Evolutionary conservation across 2,888 invertebrate genomes (phyloP).

Genomic region (Notocelia uddmanniana): DNA sequence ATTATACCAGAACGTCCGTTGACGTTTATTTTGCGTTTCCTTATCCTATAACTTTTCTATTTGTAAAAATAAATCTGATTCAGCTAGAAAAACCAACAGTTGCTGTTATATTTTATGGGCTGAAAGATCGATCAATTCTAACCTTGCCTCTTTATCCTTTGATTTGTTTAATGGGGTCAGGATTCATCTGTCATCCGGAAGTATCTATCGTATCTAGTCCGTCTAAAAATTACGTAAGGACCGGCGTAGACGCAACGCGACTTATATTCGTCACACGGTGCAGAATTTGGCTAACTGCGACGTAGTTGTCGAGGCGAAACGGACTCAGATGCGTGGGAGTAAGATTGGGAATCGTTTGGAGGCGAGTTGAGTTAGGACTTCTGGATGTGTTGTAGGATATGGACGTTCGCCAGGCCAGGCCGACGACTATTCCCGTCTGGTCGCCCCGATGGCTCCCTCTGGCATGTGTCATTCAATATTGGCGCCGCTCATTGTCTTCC

Average conservation of each 20-base stretch:
- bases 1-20: conserved; percentile 55
- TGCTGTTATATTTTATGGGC: not conserved
- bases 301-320: conserved; percentile 58
- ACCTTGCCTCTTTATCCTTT: conserved; percentile 60
- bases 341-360: conserved; percentile 69
- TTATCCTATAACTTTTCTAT: conserved; percentile 40
- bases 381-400: conserved; percentile 63
- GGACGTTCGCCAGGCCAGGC: conserved; percentile 83
- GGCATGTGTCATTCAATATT: conserved; percentile 73
- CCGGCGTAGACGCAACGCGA: conserved; percentile 77
- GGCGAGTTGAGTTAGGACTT: conserved; percentile 64
- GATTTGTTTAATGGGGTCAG: conserved; percentile 65
- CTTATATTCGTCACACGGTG: conserved; percentile 73
- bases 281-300: conserved; percentile 59
- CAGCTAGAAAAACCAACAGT: conserved; percentile 18
- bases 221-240: conserved; percentile 81
- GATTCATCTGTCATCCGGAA: conserved; percentile 79
- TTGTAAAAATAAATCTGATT: conserved; percentile 34
- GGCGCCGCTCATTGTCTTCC: conserved; percentile 64
- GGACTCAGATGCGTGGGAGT: conserved; percentile 62
- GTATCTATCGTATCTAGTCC: conserved; percentile 78
- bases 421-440: conserved; percentile 84
- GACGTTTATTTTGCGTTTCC: conserved; percentile 53
- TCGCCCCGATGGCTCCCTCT: conserved; percentile 72
- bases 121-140: conserved; percentile 56